phyloP scores from a whole-genome alignment of 2,113 vertebrate genomes.

The Neogobius melanostomus region DNA sequence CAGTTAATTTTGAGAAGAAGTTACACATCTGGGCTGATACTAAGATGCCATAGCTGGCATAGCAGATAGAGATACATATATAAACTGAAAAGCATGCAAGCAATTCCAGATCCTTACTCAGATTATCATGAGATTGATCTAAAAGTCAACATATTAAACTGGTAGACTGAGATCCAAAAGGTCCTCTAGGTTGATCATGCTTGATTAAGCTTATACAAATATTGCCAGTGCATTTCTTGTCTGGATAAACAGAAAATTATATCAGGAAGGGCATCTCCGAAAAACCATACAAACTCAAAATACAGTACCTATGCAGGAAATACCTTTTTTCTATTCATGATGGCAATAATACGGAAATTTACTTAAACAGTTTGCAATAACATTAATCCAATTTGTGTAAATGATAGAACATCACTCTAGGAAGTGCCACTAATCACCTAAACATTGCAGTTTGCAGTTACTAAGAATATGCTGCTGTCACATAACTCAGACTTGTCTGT shows the following conservation, averaged over 20 bases:
- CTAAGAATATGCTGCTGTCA: constrained; percentile 44
- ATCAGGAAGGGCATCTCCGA: background rate
- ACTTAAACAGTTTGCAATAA: too few species aligned
- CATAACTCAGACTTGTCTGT: constrained; percentile 55
- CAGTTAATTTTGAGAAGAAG: background rate
- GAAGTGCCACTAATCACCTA: background rate
- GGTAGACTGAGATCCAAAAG: background rate
- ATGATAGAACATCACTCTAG: background rate
- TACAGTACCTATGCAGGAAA: too few species aligned
- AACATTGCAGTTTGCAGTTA: background rate
- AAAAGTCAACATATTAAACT: background rate
- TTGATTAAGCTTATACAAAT: background rate
- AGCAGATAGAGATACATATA: background rate
- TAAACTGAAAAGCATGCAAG: background rate
- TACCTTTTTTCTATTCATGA: background rate
- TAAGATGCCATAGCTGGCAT: background rate
- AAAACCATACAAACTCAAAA: background rate
- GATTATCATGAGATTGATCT: background rate
- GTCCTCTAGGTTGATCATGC: background rate
- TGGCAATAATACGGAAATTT: background rate
- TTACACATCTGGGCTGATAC: background rate
- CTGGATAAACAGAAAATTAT: background rate
- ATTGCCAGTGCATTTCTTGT: background rate
- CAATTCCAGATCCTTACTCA: background rate
- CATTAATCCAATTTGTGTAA: background rate